Percentiles rank a stretch among this genome's conserved stretches.
Evolutionary conservation across 2,797 vertebrate genomes (phyloP).

Genomic region (Tamandua tetradactyla): DNA sequence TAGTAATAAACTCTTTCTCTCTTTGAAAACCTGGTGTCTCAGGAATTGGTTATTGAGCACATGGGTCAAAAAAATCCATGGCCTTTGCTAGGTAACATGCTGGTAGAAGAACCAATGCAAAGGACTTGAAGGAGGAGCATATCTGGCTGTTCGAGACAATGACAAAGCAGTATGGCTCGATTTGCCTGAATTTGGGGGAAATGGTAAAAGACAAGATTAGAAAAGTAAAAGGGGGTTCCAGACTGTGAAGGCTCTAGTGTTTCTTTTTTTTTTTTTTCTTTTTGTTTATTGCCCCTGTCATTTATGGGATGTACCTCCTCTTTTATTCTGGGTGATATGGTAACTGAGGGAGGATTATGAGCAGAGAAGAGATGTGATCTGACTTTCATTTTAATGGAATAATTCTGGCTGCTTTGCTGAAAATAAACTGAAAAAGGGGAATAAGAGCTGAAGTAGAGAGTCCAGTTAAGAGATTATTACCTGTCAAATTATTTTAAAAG

Average conservation of each 20-base stretch:
- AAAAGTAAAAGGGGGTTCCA: background rate
- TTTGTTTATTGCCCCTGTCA: background rate
- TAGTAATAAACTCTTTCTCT: too few relatives aligned
- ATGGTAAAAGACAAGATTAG: background rate
- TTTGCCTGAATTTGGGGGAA: background rate
- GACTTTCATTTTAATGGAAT: conserved; percentile 41
- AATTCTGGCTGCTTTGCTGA: conserved; percentile 38
- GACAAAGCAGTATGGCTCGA: background rate
- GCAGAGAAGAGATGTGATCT: background rate
- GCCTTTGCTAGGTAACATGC: too few relatives aligned
- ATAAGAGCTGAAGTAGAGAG: conserved; percentile 47
- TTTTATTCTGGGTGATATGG: background rate
- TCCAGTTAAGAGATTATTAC: conserved; percentile 48
- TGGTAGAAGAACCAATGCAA: background rate
- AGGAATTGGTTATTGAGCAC: too few relatives aligned
- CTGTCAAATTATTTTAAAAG: conserved; percentile 66
- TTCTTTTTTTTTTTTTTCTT: too few relatives aligned
- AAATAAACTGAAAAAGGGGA: conserved; percentile 31
- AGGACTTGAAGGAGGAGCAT: background rate
- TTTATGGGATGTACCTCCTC: background rate
- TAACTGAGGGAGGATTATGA: conserved; percentile 13
- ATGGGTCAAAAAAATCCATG: too few relatives aligned
- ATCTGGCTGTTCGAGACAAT: background rate
- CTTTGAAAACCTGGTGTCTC: too few relatives aligned
- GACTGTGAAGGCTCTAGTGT: too few relatives aligned